Conservation (phyloP, 2,888 invertebrate species). For the Meiosimyza platycephala region DNA sequence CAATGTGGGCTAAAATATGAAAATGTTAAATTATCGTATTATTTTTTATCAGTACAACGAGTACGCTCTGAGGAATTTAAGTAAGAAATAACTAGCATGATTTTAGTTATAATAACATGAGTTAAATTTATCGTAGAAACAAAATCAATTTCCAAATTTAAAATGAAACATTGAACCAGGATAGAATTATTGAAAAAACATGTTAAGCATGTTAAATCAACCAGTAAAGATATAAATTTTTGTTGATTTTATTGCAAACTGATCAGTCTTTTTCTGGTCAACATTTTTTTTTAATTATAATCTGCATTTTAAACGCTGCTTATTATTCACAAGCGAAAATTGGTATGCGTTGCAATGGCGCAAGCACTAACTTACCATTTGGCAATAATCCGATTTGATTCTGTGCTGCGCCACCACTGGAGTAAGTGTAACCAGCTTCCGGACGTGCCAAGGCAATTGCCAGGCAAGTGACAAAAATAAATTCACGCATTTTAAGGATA, state of each 20-base stretch:
- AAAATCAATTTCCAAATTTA: no score
- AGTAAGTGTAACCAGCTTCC: constrained; percentile 58
- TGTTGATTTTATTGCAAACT: no score
- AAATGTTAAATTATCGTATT: neutral
- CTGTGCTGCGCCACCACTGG: constrained; percentile 63
- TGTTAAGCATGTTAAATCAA: no score
- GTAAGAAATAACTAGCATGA: no score
- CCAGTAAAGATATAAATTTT: no score
- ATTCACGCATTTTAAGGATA: constrained; percentile 57
- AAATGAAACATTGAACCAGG: no score
- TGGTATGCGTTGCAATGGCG: no score
- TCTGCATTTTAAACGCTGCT: neutral
- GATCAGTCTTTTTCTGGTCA: no score
- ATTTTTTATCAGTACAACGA: neutral
- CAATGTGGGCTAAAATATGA: constrained; percentile 45
- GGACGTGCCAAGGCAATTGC: constrained; percentile 58
- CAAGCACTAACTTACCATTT: constrained; percentile 59
- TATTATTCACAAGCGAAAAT: neutral
- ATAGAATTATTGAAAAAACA: no score
- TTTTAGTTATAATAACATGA: no score
- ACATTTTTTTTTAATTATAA: neutral
- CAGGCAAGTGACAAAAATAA: constrained; percentile 59
- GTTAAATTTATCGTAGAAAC: no score
- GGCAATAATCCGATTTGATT: constrained; percentile 67
- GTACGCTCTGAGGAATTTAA: no score